Conservation (phyloP, 2,113 vertebrate species). For the Hyperoodon ampullatus region DNA sequence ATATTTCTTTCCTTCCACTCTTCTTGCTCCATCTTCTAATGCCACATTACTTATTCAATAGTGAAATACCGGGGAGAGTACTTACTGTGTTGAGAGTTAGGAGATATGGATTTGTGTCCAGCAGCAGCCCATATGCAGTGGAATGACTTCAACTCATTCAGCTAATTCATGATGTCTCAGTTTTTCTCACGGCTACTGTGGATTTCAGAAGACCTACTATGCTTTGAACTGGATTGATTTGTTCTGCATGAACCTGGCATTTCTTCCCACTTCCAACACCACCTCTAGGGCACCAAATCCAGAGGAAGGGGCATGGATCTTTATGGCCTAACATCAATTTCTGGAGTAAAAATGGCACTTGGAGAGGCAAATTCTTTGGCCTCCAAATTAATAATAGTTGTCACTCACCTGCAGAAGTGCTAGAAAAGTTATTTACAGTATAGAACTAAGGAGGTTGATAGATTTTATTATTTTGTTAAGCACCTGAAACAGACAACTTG, state of each 20-base stretch:
- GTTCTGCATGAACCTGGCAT: neutral
- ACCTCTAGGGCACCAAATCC: neutral
- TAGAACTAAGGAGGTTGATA: neutral
- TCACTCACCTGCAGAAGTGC: neutral
- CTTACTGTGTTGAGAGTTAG: neutral
- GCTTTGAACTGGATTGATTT: neutral
- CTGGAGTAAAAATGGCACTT: neutral
- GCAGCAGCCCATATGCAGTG: neutral
- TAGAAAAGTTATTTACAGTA: neutral
- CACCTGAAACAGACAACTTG: neutral
- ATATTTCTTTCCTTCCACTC: neutral
- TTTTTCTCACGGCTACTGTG: neutral
- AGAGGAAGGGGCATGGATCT: neutral
- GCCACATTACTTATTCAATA: neutral
- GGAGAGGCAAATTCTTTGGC: slow-evolving; percentile 4
- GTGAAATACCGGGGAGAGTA: neutral
- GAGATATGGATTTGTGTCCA: neutral
- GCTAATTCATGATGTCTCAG: neutral
- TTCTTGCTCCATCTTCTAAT: neutral
- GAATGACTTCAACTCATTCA: neutral
- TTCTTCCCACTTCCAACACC: neutral
- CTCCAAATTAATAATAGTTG: neutral
- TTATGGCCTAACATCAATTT: neutral
- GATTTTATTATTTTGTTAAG: slow-evolving; percentile 36
- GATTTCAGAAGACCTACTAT: neutral